Evolutionary conservation across 1,140 invertebrate genomes (phyloP), one percentile per base, ranked within the genome.

Genomic region (Drosophila lowei): DNA sequence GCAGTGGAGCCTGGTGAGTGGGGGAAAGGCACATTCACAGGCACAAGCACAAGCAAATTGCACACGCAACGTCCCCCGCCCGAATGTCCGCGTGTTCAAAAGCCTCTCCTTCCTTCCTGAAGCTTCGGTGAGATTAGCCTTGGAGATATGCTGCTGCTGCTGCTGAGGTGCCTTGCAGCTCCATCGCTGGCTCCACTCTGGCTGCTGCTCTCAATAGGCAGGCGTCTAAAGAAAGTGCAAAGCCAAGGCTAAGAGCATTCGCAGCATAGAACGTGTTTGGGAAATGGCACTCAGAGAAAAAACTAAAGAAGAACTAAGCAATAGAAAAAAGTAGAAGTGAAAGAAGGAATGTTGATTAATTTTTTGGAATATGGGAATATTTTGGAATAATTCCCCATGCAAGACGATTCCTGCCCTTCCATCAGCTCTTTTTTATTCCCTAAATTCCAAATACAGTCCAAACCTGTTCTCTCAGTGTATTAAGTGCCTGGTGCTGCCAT

Each of bases 41-140:
- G 23, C 23, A 23, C 23, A 23, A 64, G 15, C 16, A 25, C 55
- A 58, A 53, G 57, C 56, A 72, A 71, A 53, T 50, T 41, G 44
- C 60, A 23, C 47, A 38, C 55, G 23, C 44, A 34, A 6, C 18
- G 9, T 16, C 42, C 54, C 53, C 43, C 18, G 2, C 9, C n/a
- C 42, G 15, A 30, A 30, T 18, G 18, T 5, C 28, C 41, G 18
- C 38, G 25, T 30, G 48, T 55, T 34, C 42, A 25, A 18, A 34
- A 41, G 28, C 52, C 47, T 53, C 55, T 38, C 9, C 34, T 38
- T 11, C 34, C 34, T 38, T 38, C 34, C 34, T 38, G 34, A 38
- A 38, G 34, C 79, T 55, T 43, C 18, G 56, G 59, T 65, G 65
- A 81, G 81, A 86, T 86, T 88, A 88, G 83, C 81, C 63, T 64